Evolutionary conservation across 2,888 invertebrate species (phyloP).

Genomic region (Drosophila aldrichi): DNA sequence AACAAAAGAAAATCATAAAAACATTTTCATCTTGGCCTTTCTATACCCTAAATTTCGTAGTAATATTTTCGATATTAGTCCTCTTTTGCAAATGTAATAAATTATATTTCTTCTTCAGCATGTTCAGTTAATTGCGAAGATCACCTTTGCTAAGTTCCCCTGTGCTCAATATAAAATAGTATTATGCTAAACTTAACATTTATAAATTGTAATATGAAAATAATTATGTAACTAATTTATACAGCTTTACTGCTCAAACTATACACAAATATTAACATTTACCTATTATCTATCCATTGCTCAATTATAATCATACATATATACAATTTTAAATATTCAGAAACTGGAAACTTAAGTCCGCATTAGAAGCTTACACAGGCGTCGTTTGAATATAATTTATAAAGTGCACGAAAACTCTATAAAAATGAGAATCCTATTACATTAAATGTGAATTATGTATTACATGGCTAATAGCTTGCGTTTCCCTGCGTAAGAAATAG

Average conservation of each 20-base stretch:
- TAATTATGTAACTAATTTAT: neutral
- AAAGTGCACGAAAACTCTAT: no score
- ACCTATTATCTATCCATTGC: no score
- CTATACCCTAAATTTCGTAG: slow-evolving; percentile 11
- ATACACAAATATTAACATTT: neutral
- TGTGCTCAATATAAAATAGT: no score
- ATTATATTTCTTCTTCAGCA: no score
- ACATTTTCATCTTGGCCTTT: neutral
- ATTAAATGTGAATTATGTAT: no score
- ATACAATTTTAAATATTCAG: no score
- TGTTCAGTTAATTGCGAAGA: no score
- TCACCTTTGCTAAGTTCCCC: no score
- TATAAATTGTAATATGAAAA: neutral
- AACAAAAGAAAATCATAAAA: neutral
- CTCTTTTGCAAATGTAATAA: neutral
- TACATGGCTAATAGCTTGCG: neutral
- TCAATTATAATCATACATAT: no score
- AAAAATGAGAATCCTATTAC: no score
- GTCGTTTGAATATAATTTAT: no score
- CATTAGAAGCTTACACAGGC: neutral
- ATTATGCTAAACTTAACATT: neutral
- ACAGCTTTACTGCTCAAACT: neutral
- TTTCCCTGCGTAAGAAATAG: neutral
- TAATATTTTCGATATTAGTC: neutral
- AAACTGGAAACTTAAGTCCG: neutral